Percentiles rank a stretch among this genome's conserved stretches.
These are phyloP conservation scores for Heterochromis multidens DNA, from an alignment of 2,113 vertebrate species.

Conservation along the genomic window DNA sequence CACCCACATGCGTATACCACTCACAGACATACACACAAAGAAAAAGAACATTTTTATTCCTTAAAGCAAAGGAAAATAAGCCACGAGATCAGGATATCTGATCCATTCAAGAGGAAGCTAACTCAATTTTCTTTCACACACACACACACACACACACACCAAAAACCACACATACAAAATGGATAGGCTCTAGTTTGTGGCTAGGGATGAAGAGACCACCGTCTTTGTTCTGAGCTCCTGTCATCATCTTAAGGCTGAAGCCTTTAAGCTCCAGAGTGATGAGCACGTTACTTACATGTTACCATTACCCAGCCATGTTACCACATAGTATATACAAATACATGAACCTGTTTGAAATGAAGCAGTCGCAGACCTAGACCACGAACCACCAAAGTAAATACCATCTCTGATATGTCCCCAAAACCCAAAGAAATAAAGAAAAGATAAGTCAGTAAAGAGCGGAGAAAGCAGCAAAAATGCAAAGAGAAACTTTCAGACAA, in stretches of 20 bases:
- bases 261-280: constrained; percentile 45
- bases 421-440: constrained; percentile 6
- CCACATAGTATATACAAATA: neutral
- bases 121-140: constrained; percentile 41
- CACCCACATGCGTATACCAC: neutral
- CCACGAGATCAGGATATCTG: constrained; percentile 60
- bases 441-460: neutral
- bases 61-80: constrained; percentile 71
- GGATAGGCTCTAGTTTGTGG: constrained; percentile 50
- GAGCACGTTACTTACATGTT: constrained; percentile 24
- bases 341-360: neutral
- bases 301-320: constrained; percentile 1
- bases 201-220: constrained; percentile 59
- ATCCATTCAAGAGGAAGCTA: constrained; percentile 52
- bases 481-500: constrained; percentile 26
- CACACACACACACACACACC: neutral
- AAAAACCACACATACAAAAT: neutral
- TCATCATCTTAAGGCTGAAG: constrained; percentile 48
- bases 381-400: neutral
- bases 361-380: neutral
- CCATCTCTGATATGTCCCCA: neutral
- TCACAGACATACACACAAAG: constrained; percentile 1
- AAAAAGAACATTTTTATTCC: constrained; percentile 65
- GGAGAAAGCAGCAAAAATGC: neutral
- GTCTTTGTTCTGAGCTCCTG: constrained; percentile 61